Evolutionary conservation across 1,140 invertebrate genomes (phyloP).

Genomic region (Delia radicum): DNA sequence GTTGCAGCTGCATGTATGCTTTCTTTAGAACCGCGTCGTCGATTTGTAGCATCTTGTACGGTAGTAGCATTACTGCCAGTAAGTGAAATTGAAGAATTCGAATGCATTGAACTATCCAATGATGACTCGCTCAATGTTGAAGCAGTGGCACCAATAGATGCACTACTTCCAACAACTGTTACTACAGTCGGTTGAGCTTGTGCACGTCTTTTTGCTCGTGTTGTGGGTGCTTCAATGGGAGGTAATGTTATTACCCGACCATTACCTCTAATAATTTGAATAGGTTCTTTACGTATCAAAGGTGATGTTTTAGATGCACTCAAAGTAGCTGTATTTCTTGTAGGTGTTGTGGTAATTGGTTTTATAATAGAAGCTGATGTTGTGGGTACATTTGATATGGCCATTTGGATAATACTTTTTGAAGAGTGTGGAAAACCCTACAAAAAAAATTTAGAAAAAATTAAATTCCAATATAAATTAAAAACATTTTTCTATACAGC

Average conservation of each 20-base stretch:
- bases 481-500: too few species aligned
- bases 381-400: constrained; percentile 25
- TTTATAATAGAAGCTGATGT: not conserved
- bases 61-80: constrained; percentile 24
- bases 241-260: constrained; percentile 73
- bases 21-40: constrained; percentile 26
- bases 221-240: constrained; percentile 76
- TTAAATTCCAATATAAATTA: not conserved
- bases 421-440: not conserved
- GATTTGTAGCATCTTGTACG: not conserved
- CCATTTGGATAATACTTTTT: constrained; percentile 30
- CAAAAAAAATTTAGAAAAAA: not conserved
- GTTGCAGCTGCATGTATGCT: not conserved
- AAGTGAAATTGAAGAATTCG: constrained; percentile 28
- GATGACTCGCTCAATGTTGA: constrained; percentile 8
- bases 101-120: constrained; percentile 22
- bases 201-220: constrained; percentile 58
- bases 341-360: not conserved
- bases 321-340: not conserved
- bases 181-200: constrained; percentile 32
- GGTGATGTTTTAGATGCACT: not conserved
- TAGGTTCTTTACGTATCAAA: constrained; percentile 59
- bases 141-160: not conserved
- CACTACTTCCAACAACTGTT: not conserved
- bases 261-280: constrained; percentile 70